Percentiles rank a stretch among this genome's conserved stretches.
Evolutionary conservation across 2,797 vertebrate genomes (phyloP).

Genomic region (Tokudaia muenninki): DNA sequence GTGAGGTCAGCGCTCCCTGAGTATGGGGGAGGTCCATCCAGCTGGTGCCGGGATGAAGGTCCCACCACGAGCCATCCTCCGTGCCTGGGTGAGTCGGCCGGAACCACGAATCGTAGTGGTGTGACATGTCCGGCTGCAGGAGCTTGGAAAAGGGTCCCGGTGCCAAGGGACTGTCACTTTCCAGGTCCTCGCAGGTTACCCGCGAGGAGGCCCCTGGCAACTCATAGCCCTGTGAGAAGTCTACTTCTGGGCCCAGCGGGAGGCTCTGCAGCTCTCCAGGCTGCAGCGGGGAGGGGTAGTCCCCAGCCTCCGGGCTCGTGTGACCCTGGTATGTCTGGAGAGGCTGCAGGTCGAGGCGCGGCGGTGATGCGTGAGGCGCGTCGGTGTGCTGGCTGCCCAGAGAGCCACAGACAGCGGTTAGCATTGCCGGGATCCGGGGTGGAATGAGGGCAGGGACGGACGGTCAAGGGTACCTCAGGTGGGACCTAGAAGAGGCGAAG

Average conservation of each 20-base stretch:
- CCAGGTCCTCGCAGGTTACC: conserved; percentile 87
- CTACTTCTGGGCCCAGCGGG: conserved; percentile 85
- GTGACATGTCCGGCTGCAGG: conserved; percentile 93
- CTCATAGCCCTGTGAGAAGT: conserved; percentile 85
- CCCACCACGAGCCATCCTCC: conserved; percentile 97
- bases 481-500: conserved; percentile 80
- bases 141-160: conserved; percentile 88
- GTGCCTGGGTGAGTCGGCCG: conserved; percentile 92
- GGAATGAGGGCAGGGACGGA: conserved; percentile 75
- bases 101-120: conserved; percentile 97
- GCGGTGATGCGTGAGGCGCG: conserved; percentile 87
- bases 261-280: conserved; percentile 86
- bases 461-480: conserved; percentile 80
- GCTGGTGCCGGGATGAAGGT: conserved; percentile 93
- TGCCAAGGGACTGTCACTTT: conserved; percentile 84
- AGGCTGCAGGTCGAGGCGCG: conserved; percentile 87
- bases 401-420: conserved; percentile 90
- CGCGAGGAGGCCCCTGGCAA: conserved; percentile 85
- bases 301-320: conserved; percentile 83
- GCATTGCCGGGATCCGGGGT: conserved; percentile 87
- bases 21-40: conserved; percentile 95
- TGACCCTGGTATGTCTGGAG: conserved; percentile 88
- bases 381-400: conserved; percentile 90
- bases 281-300: conserved; percentile 86
- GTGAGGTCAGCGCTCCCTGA: conserved; percentile 87